Conservation (phyloP, 2,888 invertebrate species). For the Eledone cirrhosa region DNA sequence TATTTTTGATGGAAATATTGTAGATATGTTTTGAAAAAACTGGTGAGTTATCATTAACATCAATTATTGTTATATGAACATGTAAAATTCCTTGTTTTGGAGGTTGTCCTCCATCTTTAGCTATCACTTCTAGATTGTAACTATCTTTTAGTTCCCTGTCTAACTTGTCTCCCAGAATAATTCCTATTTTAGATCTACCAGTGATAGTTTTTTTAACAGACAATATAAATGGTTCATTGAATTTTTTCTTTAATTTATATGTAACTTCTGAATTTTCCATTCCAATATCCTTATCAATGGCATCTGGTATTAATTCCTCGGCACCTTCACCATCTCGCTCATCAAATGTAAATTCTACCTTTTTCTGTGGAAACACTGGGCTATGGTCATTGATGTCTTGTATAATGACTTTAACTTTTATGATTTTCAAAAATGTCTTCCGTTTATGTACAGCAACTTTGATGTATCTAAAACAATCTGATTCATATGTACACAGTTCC, state of each 20-base stretch:
- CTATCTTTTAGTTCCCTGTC: slow-evolving; percentile 16
- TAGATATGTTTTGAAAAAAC: slow-evolving; percentile 8
- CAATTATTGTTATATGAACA: not conserved
- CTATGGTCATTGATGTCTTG: not conserved
- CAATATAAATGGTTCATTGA: slow-evolving; percentile 4
- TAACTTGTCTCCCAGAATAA: not conserved
- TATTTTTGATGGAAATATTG: slow-evolving; percentile 13
- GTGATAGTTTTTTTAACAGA: not conserved
- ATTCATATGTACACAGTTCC: not conserved
- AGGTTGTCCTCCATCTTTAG: slow-evolving; percentile 10
- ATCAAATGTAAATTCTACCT: not conserved
- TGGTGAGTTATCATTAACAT: slow-evolving; percentile 12
- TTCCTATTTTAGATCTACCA: not conserved
- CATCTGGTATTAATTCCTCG: not conserved
- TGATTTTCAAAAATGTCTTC: not conserved
- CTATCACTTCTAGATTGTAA: slow-evolving; percentile 1
- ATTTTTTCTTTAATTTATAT: slow-evolving; percentile 4
- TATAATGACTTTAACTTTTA: slow-evolving; percentile 9
- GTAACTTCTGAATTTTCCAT: not conserved
- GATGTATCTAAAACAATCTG: not conserved
- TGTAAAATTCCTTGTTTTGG: not conserved
- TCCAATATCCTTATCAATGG: slow-evolving; percentile 11
- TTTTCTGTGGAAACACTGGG: slow-evolving; percentile 8
- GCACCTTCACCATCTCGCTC: not conserved
- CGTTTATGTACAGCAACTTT: slow-evolving; percentile 14